phyloP scores from a whole-genome alignment of 2,888 invertebrate genomes.

The Tenthredo distinguenda region DNA sequence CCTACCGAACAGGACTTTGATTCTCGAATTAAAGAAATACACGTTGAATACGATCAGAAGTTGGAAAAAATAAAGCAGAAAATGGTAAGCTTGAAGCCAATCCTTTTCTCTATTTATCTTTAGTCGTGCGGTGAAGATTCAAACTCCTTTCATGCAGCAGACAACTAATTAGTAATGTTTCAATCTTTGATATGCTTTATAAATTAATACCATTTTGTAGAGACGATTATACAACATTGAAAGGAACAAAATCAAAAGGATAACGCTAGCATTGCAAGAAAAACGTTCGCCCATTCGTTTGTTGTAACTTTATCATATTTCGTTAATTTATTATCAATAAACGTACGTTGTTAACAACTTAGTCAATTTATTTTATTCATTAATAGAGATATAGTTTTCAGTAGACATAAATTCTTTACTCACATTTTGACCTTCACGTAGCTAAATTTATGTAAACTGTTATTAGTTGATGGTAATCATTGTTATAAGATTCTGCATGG shows the following conservation, averaged over 20 bases:
- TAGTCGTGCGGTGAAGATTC: background rate
- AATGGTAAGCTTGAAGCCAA: slow-evolving; percentile 85
- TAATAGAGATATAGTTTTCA: background rate
- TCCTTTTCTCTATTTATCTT: background rate
- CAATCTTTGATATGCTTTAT: background rate
- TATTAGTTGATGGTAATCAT: background rate
- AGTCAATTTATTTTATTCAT: slow-evolving; percentile 4
- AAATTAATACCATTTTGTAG: slow-evolving; percentile 61
- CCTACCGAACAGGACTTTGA: slow-evolving; percentile 67
- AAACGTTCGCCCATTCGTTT: slow-evolving; percentile 28
- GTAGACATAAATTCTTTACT: background rate
- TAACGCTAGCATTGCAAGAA: slow-evolving; percentile 38
- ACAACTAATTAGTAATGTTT: background rate
- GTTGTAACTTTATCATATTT: slow-evolving; percentile 16
- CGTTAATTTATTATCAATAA: slow-evolving; percentile 14
- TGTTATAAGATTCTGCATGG: background rate
- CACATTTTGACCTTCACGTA: background rate
- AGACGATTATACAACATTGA: slow-evolving; percentile 68
- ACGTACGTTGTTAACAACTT: background rate
- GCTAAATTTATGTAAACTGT: background rate
- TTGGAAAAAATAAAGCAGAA: slow-evolving; percentile 89
- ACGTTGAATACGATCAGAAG: slow-evolving; percentile 86
- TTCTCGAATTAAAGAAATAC: slow-evolving; percentile 79
- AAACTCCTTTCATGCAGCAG: background rate
- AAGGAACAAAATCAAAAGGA: slow-evolving; percentile 72